These are phyloP conservation scores for Uropetala carovei DNA, from an alignment of 2,888 invertebrate genomes.

Conservation along the genomic window DNA sequence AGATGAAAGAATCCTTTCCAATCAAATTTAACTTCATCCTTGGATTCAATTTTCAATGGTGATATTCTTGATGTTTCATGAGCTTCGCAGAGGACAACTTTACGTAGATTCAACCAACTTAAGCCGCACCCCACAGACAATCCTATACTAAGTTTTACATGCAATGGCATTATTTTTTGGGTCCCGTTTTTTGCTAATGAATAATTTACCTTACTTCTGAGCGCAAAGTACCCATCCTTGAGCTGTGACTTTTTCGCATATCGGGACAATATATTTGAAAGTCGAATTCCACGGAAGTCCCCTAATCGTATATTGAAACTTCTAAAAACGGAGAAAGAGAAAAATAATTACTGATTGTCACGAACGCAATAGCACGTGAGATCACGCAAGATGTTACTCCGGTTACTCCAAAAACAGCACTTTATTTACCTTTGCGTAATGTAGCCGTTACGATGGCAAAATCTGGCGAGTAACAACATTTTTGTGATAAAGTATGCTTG, in stretches of 20 bases:
- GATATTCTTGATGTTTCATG: neutral
- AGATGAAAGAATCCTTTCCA: constrained; percentile 86
- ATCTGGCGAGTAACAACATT: constrained; percentile 14
- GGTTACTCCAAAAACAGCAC: neutral
- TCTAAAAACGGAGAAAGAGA: neutral
- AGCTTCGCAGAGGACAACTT: constrained; percentile 30
- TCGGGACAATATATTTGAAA: neutral
- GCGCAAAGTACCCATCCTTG: neutral
- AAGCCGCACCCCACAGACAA: constrained; percentile 10
- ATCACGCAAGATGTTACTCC: too few species aligned
- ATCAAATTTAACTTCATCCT: constrained; percentile 80
- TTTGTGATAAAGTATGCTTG: neutral
- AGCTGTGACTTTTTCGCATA: neutral
- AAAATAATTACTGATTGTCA: neutral
- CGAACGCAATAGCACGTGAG: too few species aligned
- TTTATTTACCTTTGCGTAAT: neutral
- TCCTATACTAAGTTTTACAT: constrained; percentile 35
- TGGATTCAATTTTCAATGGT: neutral
- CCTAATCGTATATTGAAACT: neutral
- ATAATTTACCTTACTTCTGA: neutral
- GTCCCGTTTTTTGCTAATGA: neutral
- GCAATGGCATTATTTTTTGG: neutral
- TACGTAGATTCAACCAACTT: constrained; percentile 30
- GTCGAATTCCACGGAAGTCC: neutral
- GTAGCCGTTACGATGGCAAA: constrained; percentile 15